phyloP scores from a whole-genome alignment of 1,140 invertebrate species.

The Hylyphantes graminicola region DNA sequence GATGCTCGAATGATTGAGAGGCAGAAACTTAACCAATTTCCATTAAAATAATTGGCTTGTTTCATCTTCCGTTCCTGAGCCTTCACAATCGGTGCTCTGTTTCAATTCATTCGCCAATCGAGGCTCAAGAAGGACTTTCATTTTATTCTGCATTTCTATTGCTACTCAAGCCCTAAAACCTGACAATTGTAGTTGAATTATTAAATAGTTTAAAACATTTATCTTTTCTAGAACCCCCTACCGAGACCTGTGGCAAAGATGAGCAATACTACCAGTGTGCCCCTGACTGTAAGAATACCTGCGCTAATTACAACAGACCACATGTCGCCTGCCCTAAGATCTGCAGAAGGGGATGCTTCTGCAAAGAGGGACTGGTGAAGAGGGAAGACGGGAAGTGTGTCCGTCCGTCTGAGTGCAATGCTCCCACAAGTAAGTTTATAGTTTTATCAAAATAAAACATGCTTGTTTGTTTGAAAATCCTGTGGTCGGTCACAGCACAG shows the following conservation, averaged over 20 bases:
- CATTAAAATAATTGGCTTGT: too few relatives aligned
- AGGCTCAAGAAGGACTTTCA: too few relatives aligned
- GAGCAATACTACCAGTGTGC: slow-evolving; percentile 12
- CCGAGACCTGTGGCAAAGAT: neutral
- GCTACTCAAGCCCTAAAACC: too few relatives aligned
- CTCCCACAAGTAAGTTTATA: neutral
- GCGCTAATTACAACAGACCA: neutral
- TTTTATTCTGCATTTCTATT: too few relatives aligned
- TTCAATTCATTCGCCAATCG: too few relatives aligned
- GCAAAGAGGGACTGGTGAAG: slow-evolving; percentile 40
- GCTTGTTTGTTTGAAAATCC: neutral
- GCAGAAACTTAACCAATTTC: too few relatives aligned
- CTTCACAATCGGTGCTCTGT: too few relatives aligned
- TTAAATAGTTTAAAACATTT: too few relatives aligned
- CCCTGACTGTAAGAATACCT: neutral
- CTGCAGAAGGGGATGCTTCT: slow-evolving; percentile 53
- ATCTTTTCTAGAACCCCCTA: too few relatives aligned
- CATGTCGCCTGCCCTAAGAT: neutral
- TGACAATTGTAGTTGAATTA: too few relatives aligned
- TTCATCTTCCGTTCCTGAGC: too few relatives aligned
- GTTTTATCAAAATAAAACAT: neutral
- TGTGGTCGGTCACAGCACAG: neutral
- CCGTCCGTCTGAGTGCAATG: neutral
- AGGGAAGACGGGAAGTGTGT: slow-evolving; percentile 40
- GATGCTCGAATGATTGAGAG: too few relatives aligned